These are phyloP conservation scores for Bostrychus sinensis DNA, from an alignment of 2,113 vertebrate genomes.

Conservation along the genomic window DNA sequence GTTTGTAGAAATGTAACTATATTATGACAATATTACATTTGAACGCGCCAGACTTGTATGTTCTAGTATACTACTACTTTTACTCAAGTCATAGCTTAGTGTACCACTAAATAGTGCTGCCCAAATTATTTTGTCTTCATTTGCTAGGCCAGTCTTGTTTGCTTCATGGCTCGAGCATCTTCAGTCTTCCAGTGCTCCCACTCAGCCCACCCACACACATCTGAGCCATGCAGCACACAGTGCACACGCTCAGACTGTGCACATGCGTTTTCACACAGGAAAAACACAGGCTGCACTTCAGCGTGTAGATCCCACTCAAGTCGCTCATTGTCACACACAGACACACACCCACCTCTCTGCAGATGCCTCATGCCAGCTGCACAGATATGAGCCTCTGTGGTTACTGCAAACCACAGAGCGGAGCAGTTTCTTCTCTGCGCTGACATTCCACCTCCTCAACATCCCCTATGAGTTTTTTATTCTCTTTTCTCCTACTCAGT, in stretches of 20 bases:
- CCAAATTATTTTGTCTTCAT: conserved; percentile 30
- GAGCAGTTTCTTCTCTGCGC: conserved; percentile 44
- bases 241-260: conserved; percentile 54
- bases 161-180: conserved; percentile 65
- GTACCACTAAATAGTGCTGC: conserved; percentile 26
- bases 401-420: conserved; percentile 33
- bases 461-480: conserved; percentile 57
- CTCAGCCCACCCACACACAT: conserved; percentile 75
- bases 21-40: too few species aligned
- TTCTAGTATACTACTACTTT: background rate
- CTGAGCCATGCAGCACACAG: conserved; percentile 62
- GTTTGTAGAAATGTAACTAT: background rate
- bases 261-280: conserved; percentile 58
- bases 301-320: conserved; percentile 42
- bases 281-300: conserved; percentile 44
- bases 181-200: conserved; percentile 72
- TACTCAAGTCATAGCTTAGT: conserved; percentile 5
- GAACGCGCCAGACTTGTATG: too few species aligned
- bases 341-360: conserved; percentile 10
- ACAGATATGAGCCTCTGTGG: conserved; percentile 36
- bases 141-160: conserved; percentile 56
- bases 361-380: conserved; percentile 42
- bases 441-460: conserved; percentile 55
- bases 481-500: conserved; percentile 67
- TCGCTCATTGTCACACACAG: conserved; percentile 31